Conservation (phyloP, 2,888 invertebrate genomes). For the Andricus curvator region DNA sequence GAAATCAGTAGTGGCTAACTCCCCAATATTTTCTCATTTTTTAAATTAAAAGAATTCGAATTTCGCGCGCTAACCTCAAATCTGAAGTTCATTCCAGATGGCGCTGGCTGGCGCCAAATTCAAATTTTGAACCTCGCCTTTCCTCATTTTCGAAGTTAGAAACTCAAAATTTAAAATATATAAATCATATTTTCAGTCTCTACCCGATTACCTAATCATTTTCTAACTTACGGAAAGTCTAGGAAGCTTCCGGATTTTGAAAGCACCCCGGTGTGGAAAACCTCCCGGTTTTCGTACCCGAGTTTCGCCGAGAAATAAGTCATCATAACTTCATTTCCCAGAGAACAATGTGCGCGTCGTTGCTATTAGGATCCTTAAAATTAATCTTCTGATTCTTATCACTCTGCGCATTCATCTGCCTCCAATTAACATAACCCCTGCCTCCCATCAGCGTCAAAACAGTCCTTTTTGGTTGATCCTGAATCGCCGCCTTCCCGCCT, state of each 20-base stretch:
- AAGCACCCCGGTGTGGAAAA: background rate
- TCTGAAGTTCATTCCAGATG: no score
- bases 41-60: background rate
- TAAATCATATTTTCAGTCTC: background rate
- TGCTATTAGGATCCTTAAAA: slow-evolving; percentile 86
- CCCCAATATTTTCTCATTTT: no score
- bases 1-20: no score
- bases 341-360: slow-evolving; percentile 92
- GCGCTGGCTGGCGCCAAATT: background rate
- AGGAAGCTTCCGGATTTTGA: background rate
- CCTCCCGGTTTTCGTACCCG: background rate
- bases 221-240: background rate
- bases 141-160: background rate
- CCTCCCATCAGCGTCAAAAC: slow-evolving; percentile 93
- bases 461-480: slow-evolving; percentile 83
- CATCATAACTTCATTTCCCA: slow-evolving; percentile 92
- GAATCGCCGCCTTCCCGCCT: slow-evolving; percentile 67
- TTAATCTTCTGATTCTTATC: slow-evolving; percentile 73
- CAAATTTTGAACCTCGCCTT: background rate
- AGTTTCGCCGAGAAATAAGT: background rate
- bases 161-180: background rate
- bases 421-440: slow-evolving; percentile 92
- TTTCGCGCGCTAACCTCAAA: background rate
- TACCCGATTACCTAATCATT: background rate
- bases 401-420: slow-evolving; percentile 84